Evolutionary conservation across 1,140 invertebrate species (phyloP), one percentile per base, ranked within the genome.

Genomic region (Plectrocnemia conspersa): DNA sequence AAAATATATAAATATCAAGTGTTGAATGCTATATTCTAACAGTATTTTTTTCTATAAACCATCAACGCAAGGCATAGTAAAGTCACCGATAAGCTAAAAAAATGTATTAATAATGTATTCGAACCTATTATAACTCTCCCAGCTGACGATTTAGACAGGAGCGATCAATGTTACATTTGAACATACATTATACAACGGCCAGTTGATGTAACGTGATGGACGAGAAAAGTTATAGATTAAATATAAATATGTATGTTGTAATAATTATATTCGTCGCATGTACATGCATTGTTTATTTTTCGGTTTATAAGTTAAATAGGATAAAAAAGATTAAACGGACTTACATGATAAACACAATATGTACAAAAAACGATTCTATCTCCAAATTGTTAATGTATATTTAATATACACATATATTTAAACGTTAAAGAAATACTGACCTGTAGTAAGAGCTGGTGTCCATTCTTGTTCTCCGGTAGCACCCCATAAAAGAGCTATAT

Each of bases 381-480:
- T n/a, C n/a, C n/a, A n/a, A n/a, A n/a, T n/a, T n/a, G n/a, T n/a
- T n/a, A n/a, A n/a, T n/a, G n/a, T n/a, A n/a, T 15, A 40, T 40
- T 22, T 10, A 45, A 1, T 1, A 41, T 41, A n/a, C 13, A 41
- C 10, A 41, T 2, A 45, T 7, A 27, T 21, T 23, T 45, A 29
- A 29, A n/a, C 27, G 23, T n/a, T n/a, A n/a, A n/a, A n/a, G n/a
- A n/a, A n/a, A n/a, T n/a, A 71, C 68, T 73, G 68, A 92, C 90
- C 91, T 72, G 91, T 95, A 2, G 90, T 93, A 23, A 94, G 77
- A 16, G 90, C 91, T n/a, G 91, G 91, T 4, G 91, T 94, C 91
- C 90, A 94, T 68, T 94, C 90, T 69, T 93, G 91, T 71, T 94
- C 91, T 15, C 90, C 91, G 3, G 89, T 93, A 2, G 89, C 89